Conservation (phyloP, 2,888 invertebrate genomes). For the Shargacucullia verbasci region DNA sequence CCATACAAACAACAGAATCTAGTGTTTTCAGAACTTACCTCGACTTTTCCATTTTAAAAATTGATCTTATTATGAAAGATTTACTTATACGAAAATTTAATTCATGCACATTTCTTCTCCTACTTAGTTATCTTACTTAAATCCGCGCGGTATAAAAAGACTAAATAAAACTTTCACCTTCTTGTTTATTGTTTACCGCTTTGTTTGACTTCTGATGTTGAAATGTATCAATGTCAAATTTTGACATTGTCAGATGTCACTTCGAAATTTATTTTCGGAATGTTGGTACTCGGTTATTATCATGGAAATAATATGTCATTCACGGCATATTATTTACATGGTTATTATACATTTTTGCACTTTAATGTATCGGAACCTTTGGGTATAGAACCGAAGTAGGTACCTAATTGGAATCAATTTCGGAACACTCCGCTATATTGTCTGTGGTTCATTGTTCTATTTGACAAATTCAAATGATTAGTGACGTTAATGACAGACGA, state of each 20-base stretch:
- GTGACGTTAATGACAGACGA: no score
- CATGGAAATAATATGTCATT: no score
- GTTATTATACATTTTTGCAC: no score
- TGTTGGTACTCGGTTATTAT: no score
- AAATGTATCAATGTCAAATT: slow-evolving; percentile 37
- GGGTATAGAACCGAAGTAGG: no score
- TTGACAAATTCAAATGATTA: slow-evolving; percentile 6
- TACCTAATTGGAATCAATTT: no score
- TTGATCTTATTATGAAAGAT: slow-evolving; percentile 4
- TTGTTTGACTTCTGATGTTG: slow-evolving; percentile 50
- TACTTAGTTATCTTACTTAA: slow-evolving; percentile 13
- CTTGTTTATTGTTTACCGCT: slow-evolving; percentile 59
- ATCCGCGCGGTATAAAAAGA: slow-evolving; percentile 33
- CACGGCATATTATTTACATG: no score
- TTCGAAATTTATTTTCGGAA: slow-evolving; percentile 16
- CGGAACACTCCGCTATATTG: no score
- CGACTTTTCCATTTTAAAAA: slow-evolving; percentile 59
- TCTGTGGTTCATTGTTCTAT: slow-evolving; percentile 21
- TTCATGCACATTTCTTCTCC: slow-evolving; percentile 15
- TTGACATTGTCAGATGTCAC: slow-evolving; percentile 15
- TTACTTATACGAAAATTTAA: slow-evolving; percentile 9
- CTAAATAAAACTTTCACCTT: slow-evolving; percentile 56
- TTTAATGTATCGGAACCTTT: no score
- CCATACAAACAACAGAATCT: slow-evolving; percentile 31
- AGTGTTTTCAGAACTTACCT: slow-evolving; percentile 53